These are phyloP conservation scores for Epistrophe grossulariae DNA, from an alignment of 2,888 invertebrate genomes.

Conservation along the genomic window DNA sequence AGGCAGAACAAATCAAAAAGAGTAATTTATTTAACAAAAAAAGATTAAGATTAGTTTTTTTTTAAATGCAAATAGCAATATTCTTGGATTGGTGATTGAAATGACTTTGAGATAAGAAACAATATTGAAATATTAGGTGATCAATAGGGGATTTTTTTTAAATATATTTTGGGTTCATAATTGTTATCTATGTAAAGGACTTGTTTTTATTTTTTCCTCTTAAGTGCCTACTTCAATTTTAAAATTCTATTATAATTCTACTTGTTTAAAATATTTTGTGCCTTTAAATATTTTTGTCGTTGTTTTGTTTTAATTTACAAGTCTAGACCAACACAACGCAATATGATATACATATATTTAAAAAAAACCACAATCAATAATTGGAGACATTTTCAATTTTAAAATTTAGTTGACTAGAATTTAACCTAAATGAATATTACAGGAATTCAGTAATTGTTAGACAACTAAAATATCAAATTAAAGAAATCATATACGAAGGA, in stretches of 20 bases:
- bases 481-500: too few species aligned
- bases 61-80: neutral
- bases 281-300: constrained; percentile 11
- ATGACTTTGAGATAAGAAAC: neutral
- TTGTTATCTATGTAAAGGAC: constrained; percentile 6
- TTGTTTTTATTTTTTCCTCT: constrained; percentile 1
- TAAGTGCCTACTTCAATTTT: constrained; percentile 29
- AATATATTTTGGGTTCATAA: neutral
- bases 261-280: constrained; percentile 14
- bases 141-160: neutral
- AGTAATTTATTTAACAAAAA: neutral
- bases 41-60: neutral
- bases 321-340: constrained; percentile 9
- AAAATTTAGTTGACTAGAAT: too few species aligned
- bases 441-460: too few species aligned
- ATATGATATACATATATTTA: neutral
- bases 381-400: too few species aligned
- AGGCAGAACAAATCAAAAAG: constrained; percentile 47
- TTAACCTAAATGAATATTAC: too few species aligned
- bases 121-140: neutral
- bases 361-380: constrained; percentile 14
- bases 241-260: neutral
- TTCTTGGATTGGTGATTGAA: constrained; percentile 13
- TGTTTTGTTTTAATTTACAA: constrained; percentile 13
- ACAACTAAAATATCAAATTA: too few species aligned